phyloP scores from a whole-genome alignment of 2,888 invertebrate genomes.

The Drymonia ruficornis region DNA sequence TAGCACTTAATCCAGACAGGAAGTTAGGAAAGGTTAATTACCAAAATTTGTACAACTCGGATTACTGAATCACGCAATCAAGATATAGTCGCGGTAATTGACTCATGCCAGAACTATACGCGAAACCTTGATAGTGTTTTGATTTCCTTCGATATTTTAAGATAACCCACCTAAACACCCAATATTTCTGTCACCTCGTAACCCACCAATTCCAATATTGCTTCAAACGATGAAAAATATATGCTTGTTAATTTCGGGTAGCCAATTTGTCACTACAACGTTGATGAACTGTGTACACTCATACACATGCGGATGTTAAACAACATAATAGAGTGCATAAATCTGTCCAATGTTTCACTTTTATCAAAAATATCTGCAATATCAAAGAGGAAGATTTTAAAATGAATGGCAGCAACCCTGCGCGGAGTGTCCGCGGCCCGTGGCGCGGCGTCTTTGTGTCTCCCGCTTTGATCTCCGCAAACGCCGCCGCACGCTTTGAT shows the following conservation, averaged over 20 bases:
- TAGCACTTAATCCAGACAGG: too few species aligned
- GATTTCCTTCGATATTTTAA: background rate
- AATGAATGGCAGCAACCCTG: conserved; percentile 20
- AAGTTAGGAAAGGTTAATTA: too few species aligned
- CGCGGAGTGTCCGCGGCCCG: conserved; percentile 35
- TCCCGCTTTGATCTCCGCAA: conserved; percentile 60
- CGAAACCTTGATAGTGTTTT: background rate
- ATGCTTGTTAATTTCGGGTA: background rate
- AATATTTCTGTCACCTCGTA: background rate
- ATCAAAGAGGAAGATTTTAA: background rate
- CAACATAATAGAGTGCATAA: background rate
- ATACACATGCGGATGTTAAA: background rate
- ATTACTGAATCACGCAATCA: too few species aligned
- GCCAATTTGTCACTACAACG: background rate
- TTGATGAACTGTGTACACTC: background rate
- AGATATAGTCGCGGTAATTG: too few species aligned
- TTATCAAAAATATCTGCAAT: conserved; percentile 2
- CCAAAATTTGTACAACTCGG: too few species aligned
- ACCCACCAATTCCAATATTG: background rate
- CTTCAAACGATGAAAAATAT: background rate
- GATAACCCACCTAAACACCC: background rate
- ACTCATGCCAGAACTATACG: background rate
- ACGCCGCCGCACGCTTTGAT: conserved; percentile 54
- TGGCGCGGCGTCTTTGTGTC: conserved; percentile 55
- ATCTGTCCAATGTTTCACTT: background rate